Evolutionary conservation across 2,113 vertebrate genomes (phyloP).

Genomic region (Trematocara stigmaticum): DNA sequence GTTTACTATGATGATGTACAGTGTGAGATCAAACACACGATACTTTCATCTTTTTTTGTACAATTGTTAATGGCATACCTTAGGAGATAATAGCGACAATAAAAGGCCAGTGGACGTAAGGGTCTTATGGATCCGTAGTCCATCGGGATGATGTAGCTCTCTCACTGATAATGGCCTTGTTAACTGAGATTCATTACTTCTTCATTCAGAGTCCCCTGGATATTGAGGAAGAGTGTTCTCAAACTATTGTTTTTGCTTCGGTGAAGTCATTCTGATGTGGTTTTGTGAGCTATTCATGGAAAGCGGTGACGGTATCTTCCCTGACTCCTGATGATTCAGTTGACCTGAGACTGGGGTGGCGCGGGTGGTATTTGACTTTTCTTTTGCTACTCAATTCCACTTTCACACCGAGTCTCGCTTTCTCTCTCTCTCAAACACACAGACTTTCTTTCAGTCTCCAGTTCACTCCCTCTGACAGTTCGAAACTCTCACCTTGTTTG

Average conservation of each 20-base stretch:
- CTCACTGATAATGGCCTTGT: constrained; percentile 59
- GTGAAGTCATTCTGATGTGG: constrained; percentile 55
- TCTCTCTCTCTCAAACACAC: neutral
- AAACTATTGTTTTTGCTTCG: constrained; percentile 10
- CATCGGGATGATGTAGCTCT: constrained; percentile 41
- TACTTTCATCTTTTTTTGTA: constrained; percentile 7
- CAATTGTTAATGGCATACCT: constrained; percentile 24
- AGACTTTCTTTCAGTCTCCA: neutral
- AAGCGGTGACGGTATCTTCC: constrained; percentile 44
- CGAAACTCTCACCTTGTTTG: constrained; percentile 44
- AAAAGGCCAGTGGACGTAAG: constrained; percentile 29
- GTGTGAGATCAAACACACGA: neutral
- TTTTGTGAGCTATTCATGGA: constrained; percentile 41
- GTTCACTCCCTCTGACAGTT: neutral
- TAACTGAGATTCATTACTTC: constrained; percentile 62
- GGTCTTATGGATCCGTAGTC: constrained; percentile 30
- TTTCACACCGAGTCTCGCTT: constrained; percentile 23
- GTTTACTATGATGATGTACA: constrained; percentile 51
- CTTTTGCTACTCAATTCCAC: constrained; percentile 30
- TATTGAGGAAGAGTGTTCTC: constrained; percentile 41
- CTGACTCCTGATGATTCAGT: constrained; percentile 57
- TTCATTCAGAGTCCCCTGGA: constrained; percentile 46
- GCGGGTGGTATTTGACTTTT: constrained; percentile 37
- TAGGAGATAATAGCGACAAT: constrained; percentile 35
- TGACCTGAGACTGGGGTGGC: constrained; percentile 44